These are phyloP conservation scores for Penelope pileata DNA, from an alignment of 2,113 vertebrate genomes.

Conservation along the genomic window DNA sequence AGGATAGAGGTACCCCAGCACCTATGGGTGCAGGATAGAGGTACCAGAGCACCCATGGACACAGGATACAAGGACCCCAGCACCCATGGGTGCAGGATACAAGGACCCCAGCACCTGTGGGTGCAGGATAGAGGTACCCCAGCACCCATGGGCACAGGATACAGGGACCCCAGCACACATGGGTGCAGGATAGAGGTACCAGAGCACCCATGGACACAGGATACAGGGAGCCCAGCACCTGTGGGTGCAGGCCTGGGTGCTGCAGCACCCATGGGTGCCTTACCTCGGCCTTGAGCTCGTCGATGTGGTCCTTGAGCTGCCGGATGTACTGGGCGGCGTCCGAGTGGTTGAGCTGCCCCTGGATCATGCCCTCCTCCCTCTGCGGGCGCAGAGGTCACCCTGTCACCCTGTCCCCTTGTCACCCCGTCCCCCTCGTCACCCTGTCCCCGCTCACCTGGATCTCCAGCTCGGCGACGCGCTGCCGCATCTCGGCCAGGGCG, in stretches of 20 bases:
- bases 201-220: fast-evolving
- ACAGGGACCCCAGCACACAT: fast-evolving
- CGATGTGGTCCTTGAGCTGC: constrained; percentile 90
- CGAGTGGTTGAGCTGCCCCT: constrained; percentile 92
- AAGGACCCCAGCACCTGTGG: fast-evolving
- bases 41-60: background rate
- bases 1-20: fast-evolving
- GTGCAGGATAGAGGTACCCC: fast-evolving
- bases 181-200: background rate
- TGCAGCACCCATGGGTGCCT: background rate
- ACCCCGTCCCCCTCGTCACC: background rate
- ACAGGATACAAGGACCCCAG: fast-evolving
- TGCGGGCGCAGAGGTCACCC: constrained; percentile 34
- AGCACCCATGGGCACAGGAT: background rate
- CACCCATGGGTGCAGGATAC: fast-evolving
- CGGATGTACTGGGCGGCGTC: constrained; percentile 94
- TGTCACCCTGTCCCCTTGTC: background rate
- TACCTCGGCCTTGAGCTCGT: constrained; percentile 92
- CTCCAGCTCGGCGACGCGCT: constrained; percentile 92
- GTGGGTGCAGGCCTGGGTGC: background rate
- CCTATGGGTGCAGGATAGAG: fast-evolving
- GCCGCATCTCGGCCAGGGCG: constrained; percentile 89
- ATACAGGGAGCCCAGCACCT: fast-evolving
- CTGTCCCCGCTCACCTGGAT: constrained; percentile 82
- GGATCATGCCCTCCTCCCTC: constrained; percentile 92